Conservation (phyloP, 2,113 vertebrate genomes). For the Poeciliopsis turrubarensis region DNA sequence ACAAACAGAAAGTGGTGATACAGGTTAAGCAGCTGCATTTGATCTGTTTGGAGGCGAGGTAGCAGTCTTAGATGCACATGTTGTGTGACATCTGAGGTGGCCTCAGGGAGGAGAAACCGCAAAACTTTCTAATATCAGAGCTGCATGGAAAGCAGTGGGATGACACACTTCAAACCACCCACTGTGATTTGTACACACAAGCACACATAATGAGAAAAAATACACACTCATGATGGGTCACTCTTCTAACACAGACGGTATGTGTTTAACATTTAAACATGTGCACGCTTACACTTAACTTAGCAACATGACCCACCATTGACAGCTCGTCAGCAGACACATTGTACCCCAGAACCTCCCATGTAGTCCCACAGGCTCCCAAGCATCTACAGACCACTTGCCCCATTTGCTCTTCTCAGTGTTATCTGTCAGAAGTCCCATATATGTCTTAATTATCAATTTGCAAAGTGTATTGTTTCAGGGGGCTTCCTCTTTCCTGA, state of each 20-base stretch:
- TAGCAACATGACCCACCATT: conserved; percentile 51
- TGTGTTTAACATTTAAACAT: conserved; percentile 21
- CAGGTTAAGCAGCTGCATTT: conserved; percentile 10
- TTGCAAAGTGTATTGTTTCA: conserved; percentile 75
- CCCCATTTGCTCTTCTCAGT: conserved; percentile 3
- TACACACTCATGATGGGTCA: not conserved
- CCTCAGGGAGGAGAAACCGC: conserved; percentile 27
- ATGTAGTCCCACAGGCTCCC: conserved; percentile 12
- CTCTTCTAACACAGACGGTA: not conserved
- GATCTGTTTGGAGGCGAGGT: conserved; percentile 1
- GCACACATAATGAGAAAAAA: conserved; percentile 16
- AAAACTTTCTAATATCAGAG: conserved; percentile 26
- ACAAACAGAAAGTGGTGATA: conserved; percentile 4
- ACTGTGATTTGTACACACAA: not conserved
- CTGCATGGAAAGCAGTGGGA: conserved; percentile 18
- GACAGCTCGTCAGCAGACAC: conserved; percentile 51
- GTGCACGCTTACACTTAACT: conserved; percentile 7
- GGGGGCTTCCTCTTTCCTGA: conserved; percentile 81
- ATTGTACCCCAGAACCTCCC: conserved; percentile 25
- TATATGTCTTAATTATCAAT: conserved; percentile 73
- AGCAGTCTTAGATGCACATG: conserved; percentile 13
- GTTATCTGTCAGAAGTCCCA: conserved; percentile 61
- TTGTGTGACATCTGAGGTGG: conserved; percentile 34
- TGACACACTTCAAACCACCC: conserved; percentile 27
- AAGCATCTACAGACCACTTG: conserved; percentile 10